Evolutionary conservation across 1,140 invertebrate species (phyloP), one percentile per base, ranked within the genome.

Genomic region (Cotesia typhae): DNA sequence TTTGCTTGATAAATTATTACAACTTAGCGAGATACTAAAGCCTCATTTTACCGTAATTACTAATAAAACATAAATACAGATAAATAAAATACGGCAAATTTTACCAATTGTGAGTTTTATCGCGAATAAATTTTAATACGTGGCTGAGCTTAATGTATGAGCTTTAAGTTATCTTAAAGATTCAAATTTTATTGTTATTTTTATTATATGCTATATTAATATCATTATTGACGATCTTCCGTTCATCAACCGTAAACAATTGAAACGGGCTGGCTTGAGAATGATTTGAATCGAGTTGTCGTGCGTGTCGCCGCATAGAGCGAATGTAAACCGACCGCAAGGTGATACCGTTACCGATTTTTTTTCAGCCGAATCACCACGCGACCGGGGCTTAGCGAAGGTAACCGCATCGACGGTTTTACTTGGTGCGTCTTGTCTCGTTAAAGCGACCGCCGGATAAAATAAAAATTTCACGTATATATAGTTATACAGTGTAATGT

Each of bases 321-420:
- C 73, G 75, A 81, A 80, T 80, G 77, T 79, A 79, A 81, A 80
- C 77, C 78, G 67, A 79, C 78, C 78, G 77, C 77, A 79, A 76
- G 76, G 71, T 74, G 78, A 81, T 82, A 82, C 80, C 80, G 80
- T 82, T 82, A 82, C 73, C 60, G 67, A 81, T 81, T 81, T 81
- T 81, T 79, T 77, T 78, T 20, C 41, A 78, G 53, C 74, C 77
- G 65, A 77, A 75, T 79, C 78, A 78, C 70, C 77, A 78, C 74
- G 77, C 78, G 75, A 79, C 51, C 75, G 36, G 67, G 66, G 28
- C 73, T 76, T 75, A 76, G 73, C 68, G 72, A 71, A 61, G 7
- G 10, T 57, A 20, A 60, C 41, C 51, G 14, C 60, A 65, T 59
- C 35, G 12, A 66, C 37, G 17, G 9, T 67, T 55, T 52, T 67